These are phyloP conservation scores for Centroberyx gerrardi DNA, from an alignment of 2,797 vertebrate species.

Conservation along the genomic window DNA sequence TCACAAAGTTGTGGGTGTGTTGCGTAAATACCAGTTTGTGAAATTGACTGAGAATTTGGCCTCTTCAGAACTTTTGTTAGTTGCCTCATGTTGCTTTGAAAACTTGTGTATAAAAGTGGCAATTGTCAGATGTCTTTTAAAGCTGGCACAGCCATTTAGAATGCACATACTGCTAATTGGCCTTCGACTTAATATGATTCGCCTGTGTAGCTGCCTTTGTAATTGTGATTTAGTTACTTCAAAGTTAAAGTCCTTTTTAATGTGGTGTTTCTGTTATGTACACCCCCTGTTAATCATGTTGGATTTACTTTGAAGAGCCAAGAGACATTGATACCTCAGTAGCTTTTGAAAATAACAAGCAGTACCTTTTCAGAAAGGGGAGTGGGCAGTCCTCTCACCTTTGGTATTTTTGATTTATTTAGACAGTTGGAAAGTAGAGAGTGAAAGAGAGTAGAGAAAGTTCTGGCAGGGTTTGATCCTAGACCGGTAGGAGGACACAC, in stretches of 20 bases:
- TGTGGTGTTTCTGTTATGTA: constrained; percentile 8
- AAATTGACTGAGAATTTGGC: no score
- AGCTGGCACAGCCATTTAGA: constrained; percentile 13
- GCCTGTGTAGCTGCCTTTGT: neutral
- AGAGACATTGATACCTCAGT: constrained; percentile 12
- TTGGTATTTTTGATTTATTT: neutral
- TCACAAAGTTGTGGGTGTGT: no score
- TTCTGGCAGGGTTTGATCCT: constrained; percentile 48
- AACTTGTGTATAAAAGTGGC: neutral
- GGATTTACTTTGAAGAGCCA: constrained; percentile 23
- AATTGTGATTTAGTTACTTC: neutral
- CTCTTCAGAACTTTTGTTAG: neutral
- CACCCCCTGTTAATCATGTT: constrained; percentile 1
- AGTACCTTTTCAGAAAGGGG: neutral
- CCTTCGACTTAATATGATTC: neutral
- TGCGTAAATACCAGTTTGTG: no score
- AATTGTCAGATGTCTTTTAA: constrained; percentile 19
- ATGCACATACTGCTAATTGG: constrained; percentile 1
- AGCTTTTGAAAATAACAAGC: constrained; percentile 8
- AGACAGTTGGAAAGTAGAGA: neutral
- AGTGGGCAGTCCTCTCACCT: neutral
- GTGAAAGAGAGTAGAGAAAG: constrained; percentile 5
- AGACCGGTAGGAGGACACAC: constrained; percentile 29
- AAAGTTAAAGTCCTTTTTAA: no score
- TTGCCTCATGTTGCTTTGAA: constrained; percentile 5